Percentiles rank a stretch among this genome's conserved stretches.
phyloP scores from a whole-genome alignment of 92 coral and sea anemone genomes.

The Actinostola sp. region DNA sequence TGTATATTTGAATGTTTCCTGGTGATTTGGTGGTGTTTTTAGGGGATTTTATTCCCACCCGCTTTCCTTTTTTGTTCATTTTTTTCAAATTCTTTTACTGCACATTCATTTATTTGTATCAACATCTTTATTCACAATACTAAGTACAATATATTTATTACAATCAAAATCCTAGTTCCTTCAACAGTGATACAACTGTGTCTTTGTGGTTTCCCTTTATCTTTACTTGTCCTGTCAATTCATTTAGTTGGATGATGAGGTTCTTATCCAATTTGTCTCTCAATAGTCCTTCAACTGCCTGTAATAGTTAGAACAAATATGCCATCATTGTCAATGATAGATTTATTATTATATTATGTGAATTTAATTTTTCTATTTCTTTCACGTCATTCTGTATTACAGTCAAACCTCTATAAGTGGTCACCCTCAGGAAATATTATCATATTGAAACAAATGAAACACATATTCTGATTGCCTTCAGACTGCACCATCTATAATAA shows the following conservation, averaged over 20 bases:
- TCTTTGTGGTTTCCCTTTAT: constrained; percentile 90
- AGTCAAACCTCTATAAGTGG: too few relatives aligned
- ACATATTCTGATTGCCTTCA: too few relatives aligned
- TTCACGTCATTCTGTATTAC: too few relatives aligned
- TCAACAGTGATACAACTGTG: constrained; percentile 71
- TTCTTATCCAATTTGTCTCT: constrained; percentile 76
- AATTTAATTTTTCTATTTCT: too few relatives aligned
- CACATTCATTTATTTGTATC: background rate
- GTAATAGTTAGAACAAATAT: constrained; percentile 2
- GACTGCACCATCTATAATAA: too few relatives aligned
- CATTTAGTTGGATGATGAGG: constrained; percentile 76
- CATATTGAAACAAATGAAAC: too few relatives aligned
- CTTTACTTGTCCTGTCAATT: constrained; percentile 94
- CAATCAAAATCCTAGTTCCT: constrained; percentile 84
- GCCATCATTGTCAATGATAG: background rate
- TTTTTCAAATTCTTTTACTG: background rate
- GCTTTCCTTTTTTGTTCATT: background rate
- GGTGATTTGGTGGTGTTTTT: too few relatives aligned
- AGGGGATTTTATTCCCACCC: background rate
- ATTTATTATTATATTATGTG: too few relatives aligned
- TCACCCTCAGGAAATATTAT: too few relatives aligned
- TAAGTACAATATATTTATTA: background rate
- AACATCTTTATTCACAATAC: constrained; percentile 20
- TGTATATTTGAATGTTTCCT: too few relatives aligned
- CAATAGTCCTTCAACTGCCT: constrained; percentile 85